Evolutionary conservation across 2,113 vertebrate genomes (phyloP).

Genomic region (Microcebus ravelobensis): DNA sequence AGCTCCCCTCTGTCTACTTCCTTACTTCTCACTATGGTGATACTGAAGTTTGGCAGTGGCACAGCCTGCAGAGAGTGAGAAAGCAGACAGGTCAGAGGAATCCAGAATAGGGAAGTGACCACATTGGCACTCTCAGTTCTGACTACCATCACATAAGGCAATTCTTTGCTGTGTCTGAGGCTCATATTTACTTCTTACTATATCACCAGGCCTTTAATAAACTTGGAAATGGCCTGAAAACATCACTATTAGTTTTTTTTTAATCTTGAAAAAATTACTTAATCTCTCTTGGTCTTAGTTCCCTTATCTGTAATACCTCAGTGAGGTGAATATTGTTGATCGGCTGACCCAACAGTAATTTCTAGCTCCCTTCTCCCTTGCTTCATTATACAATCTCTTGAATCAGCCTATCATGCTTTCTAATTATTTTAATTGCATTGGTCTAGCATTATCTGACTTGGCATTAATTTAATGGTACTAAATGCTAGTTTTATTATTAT

Average conservation of each 20-base stretch:
- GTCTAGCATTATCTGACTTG: not conserved
- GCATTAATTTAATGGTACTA: not conserved
- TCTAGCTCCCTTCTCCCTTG: not conserved
- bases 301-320: not conserved
- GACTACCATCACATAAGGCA: not conserved
- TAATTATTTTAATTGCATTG: not conserved
- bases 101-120: not conserved
- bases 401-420: not conserved
- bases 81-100: not conserved
- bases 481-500: not conserved
- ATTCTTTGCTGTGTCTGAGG: not conserved
- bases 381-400: not conserved
- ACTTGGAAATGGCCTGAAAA: not conserved
- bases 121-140: not conserved
- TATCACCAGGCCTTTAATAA: not conserved
- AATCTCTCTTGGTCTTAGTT: not conserved
- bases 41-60: not conserved
- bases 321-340: not conserved
- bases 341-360: not conserved
- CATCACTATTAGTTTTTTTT: not conserved
- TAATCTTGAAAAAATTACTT: not conserved
- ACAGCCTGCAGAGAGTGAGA: not conserved
- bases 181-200: not conserved
- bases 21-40: not conserved
- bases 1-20: not conserved